Base-by-base conservation (phyloP, 1,140 invertebrate species). In the Xylocopa sonorina region DNA sequence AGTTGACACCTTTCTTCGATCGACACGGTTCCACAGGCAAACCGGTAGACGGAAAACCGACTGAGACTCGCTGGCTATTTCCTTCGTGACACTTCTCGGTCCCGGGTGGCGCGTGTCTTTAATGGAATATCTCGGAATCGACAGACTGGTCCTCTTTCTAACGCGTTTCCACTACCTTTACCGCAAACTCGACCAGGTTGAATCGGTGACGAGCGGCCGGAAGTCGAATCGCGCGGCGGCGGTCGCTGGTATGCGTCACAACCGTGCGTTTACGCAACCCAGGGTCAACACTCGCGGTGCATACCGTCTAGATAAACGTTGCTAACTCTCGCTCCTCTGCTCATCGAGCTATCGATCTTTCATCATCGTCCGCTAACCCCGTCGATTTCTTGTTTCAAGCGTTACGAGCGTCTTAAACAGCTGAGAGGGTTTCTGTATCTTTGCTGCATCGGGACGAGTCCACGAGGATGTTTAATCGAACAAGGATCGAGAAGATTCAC, bases 291-390 rank as follows among this genome's bases (percentile, higher is more conserved):
- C 69, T 87, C 82, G 68, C 64, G 48, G 68, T 71, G 72, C 78
- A 82, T 83, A 85, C 81, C 84, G 63, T 87, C 87, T 88, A 86
- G 80, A 87, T 88, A 88, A 88, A 88, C 76, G 81, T 29, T 38
- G 78, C 86, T 84, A 88, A 76, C 55, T 50, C 6, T 60, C 29
- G 32, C 41, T 7, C 0, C 34, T 18, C 50, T 24, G 3, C 21
- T 0, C n/a, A 14, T 62, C 24, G 21, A 9, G 41, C 18, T 29
- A 62, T 50, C 32, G 27, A 43, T 29, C 43, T 29, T 29, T 6
- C 43, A 24, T n/a, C 34, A n/a, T 63, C 60, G n/a, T n/a, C 1
- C 60, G n/a, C n/a, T n/a, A 38, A n/a, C 14, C 3, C 14, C 16
- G 43, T 64, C 41, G 24, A 27, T 6, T 18, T 24, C 27, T 16